phyloP scores from a whole-genome alignment of 2,888 invertebrate species.

The Mesorhabditis belari region DNA sequence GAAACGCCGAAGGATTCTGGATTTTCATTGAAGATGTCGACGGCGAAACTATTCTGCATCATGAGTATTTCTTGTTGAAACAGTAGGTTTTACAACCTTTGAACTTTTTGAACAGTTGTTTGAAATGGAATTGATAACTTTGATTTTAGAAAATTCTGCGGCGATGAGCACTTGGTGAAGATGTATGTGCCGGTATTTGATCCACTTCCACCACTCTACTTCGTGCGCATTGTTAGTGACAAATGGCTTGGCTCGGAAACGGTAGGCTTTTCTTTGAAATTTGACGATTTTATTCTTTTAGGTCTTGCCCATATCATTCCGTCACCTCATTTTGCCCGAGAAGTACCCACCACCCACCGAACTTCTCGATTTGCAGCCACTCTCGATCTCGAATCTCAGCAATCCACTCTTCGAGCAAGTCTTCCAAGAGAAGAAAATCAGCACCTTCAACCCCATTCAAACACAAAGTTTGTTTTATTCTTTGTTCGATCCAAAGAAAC shows the following conservation, averaged over 20 bases:
- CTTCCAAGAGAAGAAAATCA: constrained; percentile 72
- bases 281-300: neutral
- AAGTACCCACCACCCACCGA: constrained; percentile 97
- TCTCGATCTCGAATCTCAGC: constrained; percentile 81
- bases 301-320: constrained; percentile 82
- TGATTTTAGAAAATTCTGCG: constrained; percentile 72
- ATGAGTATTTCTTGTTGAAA: constrained; percentile 89
- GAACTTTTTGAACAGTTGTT: neutral
- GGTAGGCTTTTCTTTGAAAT: constrained; percentile 2
- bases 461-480: constrained; percentile 66
- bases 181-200: constrained; percentile 98
- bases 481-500: neutral
- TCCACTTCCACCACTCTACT: constrained; percentile 95
- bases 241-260: constrained; percentile 57
- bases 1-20: constrained; percentile 63
- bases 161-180: constrained; percentile 90
- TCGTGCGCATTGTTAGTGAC: constrained; percentile 65
- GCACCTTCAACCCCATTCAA: constrained; percentile 95
- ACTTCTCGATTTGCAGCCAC: constrained; percentile 85
- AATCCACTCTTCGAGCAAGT: constrained; percentile 78
- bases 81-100: constrained; percentile 44
- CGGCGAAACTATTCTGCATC: constrained; percentile 72
- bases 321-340: constrained; percentile 91
- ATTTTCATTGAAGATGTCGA: constrained; percentile 64
- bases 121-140: neutral